Evolutionary conservation across 2,113 vertebrate species (phyloP), one percentile per base, ranked within the genome.

Genomic region (Coptodon rendalli): DNA sequence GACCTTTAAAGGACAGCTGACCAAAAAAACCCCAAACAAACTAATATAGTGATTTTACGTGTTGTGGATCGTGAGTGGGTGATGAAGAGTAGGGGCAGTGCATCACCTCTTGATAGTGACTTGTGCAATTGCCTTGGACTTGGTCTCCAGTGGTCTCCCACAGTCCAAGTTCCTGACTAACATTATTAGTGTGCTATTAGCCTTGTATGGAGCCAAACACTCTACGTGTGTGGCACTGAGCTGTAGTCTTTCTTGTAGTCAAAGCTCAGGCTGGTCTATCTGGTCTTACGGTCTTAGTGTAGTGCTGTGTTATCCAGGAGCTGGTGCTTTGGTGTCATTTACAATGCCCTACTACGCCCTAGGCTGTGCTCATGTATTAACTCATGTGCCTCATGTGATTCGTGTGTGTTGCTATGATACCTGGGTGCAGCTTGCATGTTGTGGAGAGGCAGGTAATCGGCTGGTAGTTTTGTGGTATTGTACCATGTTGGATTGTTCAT

Each of bases 11-110:
- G 22, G 66, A 73, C 7, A 45, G 22, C 66, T 73, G 38, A 73
- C n/a, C 8, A 27, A 71, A 71, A 40, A 2, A 9, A 0, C 0
- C 17, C 31, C 36, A 43, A 71, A 43, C 36, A 71, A 71, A 71
- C 12, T 14, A 71, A 27, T 16, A 43, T 45, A 27, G 66, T 71
- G 36, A 40, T 68, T 38, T 40, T 40, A 14, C 0, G 7, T 40
- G n/a, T 24, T 68, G 36, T 14, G 36, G 63, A 22, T 40, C 12
- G 40, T 68, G n/a, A 22, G 36, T 38, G 11, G 61, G 34, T 38
- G 63, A 68, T 14, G 19, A 68, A 22, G 36, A 68, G 36, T 2
- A 22, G 36, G 63, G 36, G n/a, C 63, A 68, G 63, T 68, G n/a
- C 63, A 68, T 40, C n/a, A 68, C n/a, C 7, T 40, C 63, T 68